Percentiles rank a stretch among this genome's conserved stretches.
Conservation (phyloP, 2,888 invertebrate species). For the Epirrita christyi region DNA sequence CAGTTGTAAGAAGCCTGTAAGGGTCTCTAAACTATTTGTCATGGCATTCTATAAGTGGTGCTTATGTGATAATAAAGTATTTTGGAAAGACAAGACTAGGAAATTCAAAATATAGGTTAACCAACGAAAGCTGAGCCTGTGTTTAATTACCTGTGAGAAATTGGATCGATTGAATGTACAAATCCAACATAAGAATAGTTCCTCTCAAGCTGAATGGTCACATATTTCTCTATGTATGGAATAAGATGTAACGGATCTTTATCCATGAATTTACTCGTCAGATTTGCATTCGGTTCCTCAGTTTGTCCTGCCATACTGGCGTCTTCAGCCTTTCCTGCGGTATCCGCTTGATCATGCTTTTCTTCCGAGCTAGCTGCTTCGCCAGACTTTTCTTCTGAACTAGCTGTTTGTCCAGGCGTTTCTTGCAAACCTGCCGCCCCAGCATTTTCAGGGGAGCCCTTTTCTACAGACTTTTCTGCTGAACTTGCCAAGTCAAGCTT, state of each 20-base stretch:
- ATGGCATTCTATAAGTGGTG: too few relatives aligned
- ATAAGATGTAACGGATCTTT: conserved; percentile 28
- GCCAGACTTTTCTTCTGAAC: background rate
- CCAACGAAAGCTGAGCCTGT: too few relatives aligned
- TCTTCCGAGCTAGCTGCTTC: background rate
- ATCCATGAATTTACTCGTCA: background rate
- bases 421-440: background rate
- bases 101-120: too few relatives aligned
- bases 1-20: too few relatives aligned
- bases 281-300: background rate
- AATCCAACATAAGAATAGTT: conserved; percentile 57
- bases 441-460: background rate
- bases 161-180: conserved; percentile 69
- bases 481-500: conserved; percentile 4
- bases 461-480: background rate
- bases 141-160: conserved; percentile 60
- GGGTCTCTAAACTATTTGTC: too few relatives aligned
- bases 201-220: conserved; percentile 58
- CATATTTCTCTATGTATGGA: conserved; percentile 59
- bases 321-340: background rate
- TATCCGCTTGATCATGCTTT: background rate
- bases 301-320: background rate
- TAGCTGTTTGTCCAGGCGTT: background rate
- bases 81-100: too few relatives aligned
- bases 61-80: too few relatives aligned